Conservation (phyloP, 2,797 vertebrate species). For the Micrastur ruficollis region DNA sequence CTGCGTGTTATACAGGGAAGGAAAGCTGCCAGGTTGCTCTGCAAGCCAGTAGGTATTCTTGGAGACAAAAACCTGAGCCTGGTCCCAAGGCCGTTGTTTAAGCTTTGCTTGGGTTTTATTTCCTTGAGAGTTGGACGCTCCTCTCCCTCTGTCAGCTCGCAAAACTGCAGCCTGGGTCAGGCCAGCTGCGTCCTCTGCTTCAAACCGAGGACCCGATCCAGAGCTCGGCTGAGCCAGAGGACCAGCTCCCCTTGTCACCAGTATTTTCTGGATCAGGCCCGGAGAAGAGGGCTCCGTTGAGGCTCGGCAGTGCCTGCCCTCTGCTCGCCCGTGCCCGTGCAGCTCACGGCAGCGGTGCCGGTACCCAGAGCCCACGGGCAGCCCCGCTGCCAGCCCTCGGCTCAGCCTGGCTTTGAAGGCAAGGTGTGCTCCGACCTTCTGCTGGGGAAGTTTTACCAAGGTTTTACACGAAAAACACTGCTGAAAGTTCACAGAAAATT, state of each 20-base stretch:
- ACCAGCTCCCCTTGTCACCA: not conserved
- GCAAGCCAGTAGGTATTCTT: slow-evolving; percentile 2
- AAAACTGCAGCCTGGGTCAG: not conserved
- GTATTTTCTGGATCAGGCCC: not conserved
- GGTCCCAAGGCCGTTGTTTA: not conserved
- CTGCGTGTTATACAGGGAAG: not conserved
- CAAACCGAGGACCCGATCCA: not conserved
- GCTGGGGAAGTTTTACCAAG: not conserved
- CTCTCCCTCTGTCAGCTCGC: not conserved
- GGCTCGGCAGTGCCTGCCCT: not conserved
- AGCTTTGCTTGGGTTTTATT: not conserved
- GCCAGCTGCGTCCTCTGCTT: not conserved
- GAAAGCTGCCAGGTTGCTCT: not conserved
- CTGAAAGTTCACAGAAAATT: not conserved
- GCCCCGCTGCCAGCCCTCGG: not conserved
- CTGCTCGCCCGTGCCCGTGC: not conserved
- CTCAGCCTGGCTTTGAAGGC: not conserved
- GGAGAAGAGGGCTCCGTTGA: not conserved
- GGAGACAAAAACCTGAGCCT: not conserved
- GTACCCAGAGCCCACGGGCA: rapidly evolving
- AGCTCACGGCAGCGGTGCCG: not conserved
- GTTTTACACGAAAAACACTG: not conserved
- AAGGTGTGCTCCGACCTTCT: not conserved
- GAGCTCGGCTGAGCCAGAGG: not conserved
- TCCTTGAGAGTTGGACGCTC: not conserved